Evolutionary conservation across 1,140 invertebrate genomes (phyloP).

Genomic region (Drosophila yakuba): DNA sequence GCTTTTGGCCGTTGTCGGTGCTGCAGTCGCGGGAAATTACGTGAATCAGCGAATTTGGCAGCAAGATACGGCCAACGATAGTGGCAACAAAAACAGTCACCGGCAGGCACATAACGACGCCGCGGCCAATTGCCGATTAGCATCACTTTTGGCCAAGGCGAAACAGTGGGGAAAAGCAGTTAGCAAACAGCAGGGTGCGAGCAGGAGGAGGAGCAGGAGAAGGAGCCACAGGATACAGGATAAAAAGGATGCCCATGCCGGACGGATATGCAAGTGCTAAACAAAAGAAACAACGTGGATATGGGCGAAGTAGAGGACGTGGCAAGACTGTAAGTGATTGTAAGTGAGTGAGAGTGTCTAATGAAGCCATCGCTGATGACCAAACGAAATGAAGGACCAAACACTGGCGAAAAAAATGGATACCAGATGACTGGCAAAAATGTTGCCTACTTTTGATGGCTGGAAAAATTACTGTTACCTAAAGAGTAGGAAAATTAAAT

Average conservation of each 20-base stretch:
- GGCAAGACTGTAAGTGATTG: constrained; percentile 48
- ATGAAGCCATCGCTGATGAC: constrained; percentile 46
- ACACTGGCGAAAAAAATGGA: constrained; percentile 2
- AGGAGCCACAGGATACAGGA: constrained; percentile 15
- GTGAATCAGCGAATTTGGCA: constrained; percentile 69
- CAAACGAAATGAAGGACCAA: constrained; percentile 11
- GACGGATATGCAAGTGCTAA: constrained; percentile 36
- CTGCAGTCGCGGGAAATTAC: constrained; percentile 49
- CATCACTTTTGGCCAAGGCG: constrained; percentile 46
- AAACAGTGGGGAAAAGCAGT: constrained; percentile 26
- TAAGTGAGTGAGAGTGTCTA: constrained; percentile 52
- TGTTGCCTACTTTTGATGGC: background rate
- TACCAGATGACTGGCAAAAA: background rate
- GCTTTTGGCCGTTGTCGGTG: constrained; percentile 33
- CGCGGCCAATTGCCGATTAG: constrained; percentile 77
- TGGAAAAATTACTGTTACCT: background rate
- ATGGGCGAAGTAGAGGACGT: constrained; percentile 26
- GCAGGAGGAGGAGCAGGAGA: background rate
- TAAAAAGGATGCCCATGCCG: constrained; percentile 3
- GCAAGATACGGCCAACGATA: constrained; percentile 58
- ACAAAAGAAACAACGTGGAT: constrained; percentile 18
- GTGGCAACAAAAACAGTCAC: constrained; percentile 31
- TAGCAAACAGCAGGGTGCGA: constrained; percentile 18
- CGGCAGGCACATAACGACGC: constrained; percentile 55
- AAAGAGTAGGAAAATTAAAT: too few species aligned